Percentiles rank a stretch among this genome's conserved stretches.
Evolutionary conservation across 2,113 vertebrate species (phyloP).

Genomic region (Gallinago paraguaiae): DNA sequence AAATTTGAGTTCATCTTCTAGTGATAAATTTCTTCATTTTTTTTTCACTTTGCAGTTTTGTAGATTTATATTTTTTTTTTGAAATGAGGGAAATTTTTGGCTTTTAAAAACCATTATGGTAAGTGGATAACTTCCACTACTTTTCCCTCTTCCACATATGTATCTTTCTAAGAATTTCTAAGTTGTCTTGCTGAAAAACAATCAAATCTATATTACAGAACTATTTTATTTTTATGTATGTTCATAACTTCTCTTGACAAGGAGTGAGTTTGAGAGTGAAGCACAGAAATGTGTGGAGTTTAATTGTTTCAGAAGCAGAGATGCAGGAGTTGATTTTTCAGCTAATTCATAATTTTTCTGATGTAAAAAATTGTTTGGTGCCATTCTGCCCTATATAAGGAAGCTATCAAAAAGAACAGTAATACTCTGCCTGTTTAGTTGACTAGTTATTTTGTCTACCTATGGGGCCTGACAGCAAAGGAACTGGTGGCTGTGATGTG

Average conservation of each 20-base stretch:
- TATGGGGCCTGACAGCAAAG: neutral
- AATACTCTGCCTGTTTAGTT: neutral
- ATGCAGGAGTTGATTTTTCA: neutral
- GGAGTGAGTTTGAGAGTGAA: neutral
- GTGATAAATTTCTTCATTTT: neutral
- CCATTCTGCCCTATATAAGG: neutral
- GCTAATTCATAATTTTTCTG: constrained; percentile 31
- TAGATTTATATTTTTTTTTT: neutral
- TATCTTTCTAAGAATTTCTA: neutral
- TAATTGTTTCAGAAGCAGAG: constrained; percentile 4
- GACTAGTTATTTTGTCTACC: neutral
- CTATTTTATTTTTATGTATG: neutral
- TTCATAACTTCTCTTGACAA: neutral
- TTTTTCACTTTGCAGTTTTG: neutral
- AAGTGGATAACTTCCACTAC: neutral
- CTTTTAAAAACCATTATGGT: neutral
- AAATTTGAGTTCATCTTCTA: neutral
- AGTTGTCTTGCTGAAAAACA: neutral
- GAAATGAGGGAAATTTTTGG: neutral
- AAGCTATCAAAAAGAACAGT: neutral
- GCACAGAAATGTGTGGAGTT: neutral
- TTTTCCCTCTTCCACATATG: neutral
- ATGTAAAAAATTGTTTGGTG: neutral
- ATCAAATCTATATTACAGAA: neutral
- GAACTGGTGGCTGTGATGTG: fast-evolving